Percentiles rank a stretch among this genome's conserved stretches.
Evolutionary conservation across 2,888 invertebrate species (phyloP).

Genomic region (Patella pellucida): DNA sequence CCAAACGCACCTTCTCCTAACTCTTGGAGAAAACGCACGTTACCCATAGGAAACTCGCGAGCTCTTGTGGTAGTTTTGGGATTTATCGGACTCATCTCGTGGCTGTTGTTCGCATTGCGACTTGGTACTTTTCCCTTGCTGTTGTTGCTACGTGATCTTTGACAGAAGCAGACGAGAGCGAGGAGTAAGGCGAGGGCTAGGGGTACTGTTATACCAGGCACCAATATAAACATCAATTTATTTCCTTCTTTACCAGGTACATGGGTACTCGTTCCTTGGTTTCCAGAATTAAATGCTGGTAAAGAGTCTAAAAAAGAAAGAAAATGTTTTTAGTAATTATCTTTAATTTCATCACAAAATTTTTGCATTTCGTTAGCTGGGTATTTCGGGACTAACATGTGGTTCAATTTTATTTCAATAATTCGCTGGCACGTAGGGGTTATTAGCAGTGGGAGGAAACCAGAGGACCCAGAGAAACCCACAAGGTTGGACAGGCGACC

Average conservation of each 20-base stretch:
- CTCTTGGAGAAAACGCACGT: conserved; percentile 73
- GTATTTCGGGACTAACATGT: too few relatives aligned
- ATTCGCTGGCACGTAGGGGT: too few relatives aligned
- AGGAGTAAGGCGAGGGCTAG: conserved; percentile 63
- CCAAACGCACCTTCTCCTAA: conserved; percentile 85
- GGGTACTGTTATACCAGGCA: conserved; percentile 72
- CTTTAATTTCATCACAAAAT: too few relatives aligned
- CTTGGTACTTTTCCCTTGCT: conserved; percentile 36
- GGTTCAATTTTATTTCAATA: too few relatives aligned
- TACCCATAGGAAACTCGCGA: conserved; percentile 87
- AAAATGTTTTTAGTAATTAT: too few relatives aligned
- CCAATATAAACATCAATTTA: conserved; percentile 76
- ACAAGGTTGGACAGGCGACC: too few relatives aligned
- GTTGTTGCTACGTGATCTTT: conserved; percentile 44
- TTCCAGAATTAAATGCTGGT: background rate
- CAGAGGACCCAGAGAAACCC: too few relatives aligned
- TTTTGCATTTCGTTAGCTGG: too few relatives aligned
- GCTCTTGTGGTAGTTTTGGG: conserved; percentile 75
- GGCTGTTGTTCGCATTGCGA: conserved; percentile 40
- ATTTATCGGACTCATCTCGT: conserved; percentile 63
- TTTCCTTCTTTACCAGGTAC: conserved; percentile 41
- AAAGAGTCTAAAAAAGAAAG: background rate
- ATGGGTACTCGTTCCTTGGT: conserved; percentile 6
- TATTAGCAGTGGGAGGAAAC: too few relatives aligned
- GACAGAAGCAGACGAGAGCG: conserved; percentile 66